Percentiles rank a stretch among this genome's conserved stretches.
phyloP scores from a whole-genome alignment of 2,888 invertebrate genomes.

The Epinotia nisella region DNA sequence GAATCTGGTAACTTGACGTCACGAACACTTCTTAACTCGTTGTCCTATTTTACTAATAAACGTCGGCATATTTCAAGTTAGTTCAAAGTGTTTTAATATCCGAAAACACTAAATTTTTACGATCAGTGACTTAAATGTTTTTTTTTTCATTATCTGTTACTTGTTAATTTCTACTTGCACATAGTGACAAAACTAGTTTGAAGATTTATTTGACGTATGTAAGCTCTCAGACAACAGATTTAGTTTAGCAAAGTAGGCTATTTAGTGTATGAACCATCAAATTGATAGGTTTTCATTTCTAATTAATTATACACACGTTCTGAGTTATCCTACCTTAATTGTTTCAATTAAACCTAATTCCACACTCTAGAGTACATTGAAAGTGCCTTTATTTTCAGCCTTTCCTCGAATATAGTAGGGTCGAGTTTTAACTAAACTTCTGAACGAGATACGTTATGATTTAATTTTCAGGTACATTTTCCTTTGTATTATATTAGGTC shows the following conservation, averaged over 20 bases:
- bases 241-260: not conserved
- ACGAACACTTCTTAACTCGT: too few relatives aligned
- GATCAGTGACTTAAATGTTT: too few relatives aligned
- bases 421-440: constrained; percentile 4
- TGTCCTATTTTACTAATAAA: too few relatives aligned
- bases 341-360: constrained; percentile 32
- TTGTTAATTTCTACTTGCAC: too few relatives aligned
- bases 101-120: too few relatives aligned
- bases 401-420: not conserved
- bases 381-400: not conserved
- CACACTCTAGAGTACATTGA: not conserved
- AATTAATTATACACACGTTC: not conserved
- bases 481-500: not conserved
- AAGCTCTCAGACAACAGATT: too few relatives aligned
- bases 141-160: too few relatives aligned
- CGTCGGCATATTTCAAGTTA: too few relatives aligned
- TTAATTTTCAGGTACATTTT: constrained; percentile 9
- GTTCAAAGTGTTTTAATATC: too few relatives aligned
- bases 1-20: too few relatives aligned
- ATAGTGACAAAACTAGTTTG: too few relatives aligned
- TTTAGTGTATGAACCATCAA: not conserved
- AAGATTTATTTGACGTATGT: too few relatives aligned
- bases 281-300: not conserved
- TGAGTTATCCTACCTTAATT: constrained; percentile 7
- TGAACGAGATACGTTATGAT: constrained; percentile 5